Evolutionary conservation across 2,888 invertebrate species (phyloP).

Genomic region (Lochmaea capreae): DNA sequence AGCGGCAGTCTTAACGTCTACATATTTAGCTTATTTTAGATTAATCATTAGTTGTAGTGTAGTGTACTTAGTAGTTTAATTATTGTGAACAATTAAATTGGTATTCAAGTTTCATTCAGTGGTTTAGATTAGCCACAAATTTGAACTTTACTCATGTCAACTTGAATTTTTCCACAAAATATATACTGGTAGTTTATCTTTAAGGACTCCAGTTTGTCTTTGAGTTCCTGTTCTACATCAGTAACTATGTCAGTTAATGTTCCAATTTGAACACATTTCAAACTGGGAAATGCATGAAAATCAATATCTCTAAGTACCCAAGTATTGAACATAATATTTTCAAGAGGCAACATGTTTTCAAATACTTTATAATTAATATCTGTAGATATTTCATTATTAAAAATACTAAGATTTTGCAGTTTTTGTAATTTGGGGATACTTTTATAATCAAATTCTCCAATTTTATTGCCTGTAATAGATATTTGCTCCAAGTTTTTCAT

Average conservation of each 20-base stretch:
- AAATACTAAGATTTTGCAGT: constrained; percentile 20
- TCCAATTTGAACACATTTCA: constrained; percentile 31
- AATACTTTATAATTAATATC: constrained; percentile 31
- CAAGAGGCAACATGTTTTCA: constrained; percentile 28
- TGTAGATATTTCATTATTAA: constrained; percentile 26
- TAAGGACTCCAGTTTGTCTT: constrained; percentile 18
- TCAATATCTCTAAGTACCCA: constrained; percentile 22
- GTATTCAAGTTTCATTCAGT: neutral
- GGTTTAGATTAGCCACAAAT: constrained; percentile 25
- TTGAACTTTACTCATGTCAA: constrained; percentile 31
- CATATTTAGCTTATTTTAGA: too few species aligned
- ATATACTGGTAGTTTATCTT: constrained; percentile 29
- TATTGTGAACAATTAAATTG: neutral
- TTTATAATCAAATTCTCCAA: constrained; percentile 23
- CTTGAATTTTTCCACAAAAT: constrained; percentile 29
- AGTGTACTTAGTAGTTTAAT: too few species aligned
- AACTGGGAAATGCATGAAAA: constrained; percentile 26
- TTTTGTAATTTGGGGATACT: constrained; percentile 29
- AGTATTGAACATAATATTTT: constrained; percentile 29
- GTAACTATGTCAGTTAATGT: constrained; percentile 1
- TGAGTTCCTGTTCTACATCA: constrained; percentile 18
- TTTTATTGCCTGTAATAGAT: constrained; percentile 29
- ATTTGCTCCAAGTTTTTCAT: constrained; percentile 16
- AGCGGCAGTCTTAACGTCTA: too few species aligned
- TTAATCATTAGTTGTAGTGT: too few species aligned